Evolutionary conservation across 2,113 vertebrate species (phyloP).

Genomic region (Smithornis capensis): DNA sequence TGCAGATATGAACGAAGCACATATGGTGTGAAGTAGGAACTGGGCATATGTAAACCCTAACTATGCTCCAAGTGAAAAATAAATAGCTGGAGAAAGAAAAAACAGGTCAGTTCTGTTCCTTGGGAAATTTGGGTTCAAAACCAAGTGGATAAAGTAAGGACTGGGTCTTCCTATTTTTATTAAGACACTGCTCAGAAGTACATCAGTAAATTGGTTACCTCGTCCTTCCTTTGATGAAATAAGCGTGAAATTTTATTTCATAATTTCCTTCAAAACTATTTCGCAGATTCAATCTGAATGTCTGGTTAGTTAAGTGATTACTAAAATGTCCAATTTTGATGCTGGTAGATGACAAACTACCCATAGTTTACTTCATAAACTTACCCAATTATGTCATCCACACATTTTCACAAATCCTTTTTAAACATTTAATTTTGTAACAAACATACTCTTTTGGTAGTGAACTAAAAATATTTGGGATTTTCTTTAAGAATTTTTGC

Average conservation of each 20-base stretch:
- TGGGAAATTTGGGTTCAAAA: neutral
- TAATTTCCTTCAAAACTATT: neutral
- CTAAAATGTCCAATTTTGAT: neutral
- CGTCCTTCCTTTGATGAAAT: neutral
- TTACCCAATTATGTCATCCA: neutral
- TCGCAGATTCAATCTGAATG: neutral
- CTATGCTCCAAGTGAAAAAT: conserved; percentile 36
- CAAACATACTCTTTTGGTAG: neutral
- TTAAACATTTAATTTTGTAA: neutral
- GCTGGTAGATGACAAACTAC: neutral
- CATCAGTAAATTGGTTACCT: neutral
- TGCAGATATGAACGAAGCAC: conserved; percentile 22
- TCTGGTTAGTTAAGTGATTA: neutral
- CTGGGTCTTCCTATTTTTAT: neutral
- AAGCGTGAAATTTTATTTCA: neutral
- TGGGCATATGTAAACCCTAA: conserved; percentile 39
- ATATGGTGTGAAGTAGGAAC: conserved; percentile 6
- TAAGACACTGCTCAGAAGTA: neutral
- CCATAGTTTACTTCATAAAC: neutral
- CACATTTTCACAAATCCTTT: neutral
- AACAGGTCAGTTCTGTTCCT: neutral
- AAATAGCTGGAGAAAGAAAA: conserved; percentile 42
- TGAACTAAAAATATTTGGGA: neutral
- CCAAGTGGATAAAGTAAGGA: neutral
- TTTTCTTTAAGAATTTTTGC: neutral